phyloP scores from a whole-genome alignment of 2,888 invertebrate genomes.

The Agonum fuliginosum region DNA sequence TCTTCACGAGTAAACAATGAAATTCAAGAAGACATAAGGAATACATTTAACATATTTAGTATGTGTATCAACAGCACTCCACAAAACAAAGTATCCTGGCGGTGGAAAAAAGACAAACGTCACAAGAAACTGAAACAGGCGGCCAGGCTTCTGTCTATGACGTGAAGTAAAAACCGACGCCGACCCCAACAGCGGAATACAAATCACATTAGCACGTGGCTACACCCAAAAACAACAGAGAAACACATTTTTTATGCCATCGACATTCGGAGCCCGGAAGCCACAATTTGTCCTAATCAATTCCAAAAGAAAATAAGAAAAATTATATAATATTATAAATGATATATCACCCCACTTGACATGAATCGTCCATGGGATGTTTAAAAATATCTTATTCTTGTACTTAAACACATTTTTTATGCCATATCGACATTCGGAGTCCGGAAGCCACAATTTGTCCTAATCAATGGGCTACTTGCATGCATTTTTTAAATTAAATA shows the following conservation, averaged over 20 bases:
- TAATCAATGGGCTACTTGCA: too few species aligned
- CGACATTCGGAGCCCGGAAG: slow-evolving; percentile 8
- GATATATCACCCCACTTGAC: too few species aligned
- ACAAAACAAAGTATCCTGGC: slow-evolving; percentile 4
- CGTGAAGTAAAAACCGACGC: slow-evolving; percentile 52
- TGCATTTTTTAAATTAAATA: too few species aligned
- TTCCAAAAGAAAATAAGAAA: too few species aligned
- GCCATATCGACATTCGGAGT: too few species aligned
- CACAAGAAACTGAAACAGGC: slow-evolving; percentile 37
- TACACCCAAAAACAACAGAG: not conserved
- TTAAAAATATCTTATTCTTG: too few species aligned
- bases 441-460: too few species aligned
- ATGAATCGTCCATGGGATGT: too few species aligned
- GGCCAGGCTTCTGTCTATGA: slow-evolving; percentile 36
- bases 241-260: slow-evolving; percentile 6
- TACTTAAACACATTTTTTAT: too few species aligned
- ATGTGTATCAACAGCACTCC: slow-evolving; percentile 44
- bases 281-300: too few species aligned
- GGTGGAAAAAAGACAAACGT: slow-evolving; percentile 16
- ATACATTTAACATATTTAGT: slow-evolving; percentile 44
- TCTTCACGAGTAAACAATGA: slow-evolving; percentile 45
- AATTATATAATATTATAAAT: too few species aligned
- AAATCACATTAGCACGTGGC: slow-evolving; percentile 52
- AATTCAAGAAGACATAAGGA: slow-evolving; percentile 43
- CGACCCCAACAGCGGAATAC: slow-evolving; percentile 47